A percentile compares a stretch with the other conserved stretches of the same genome.
Evolutionary conservation across 2,113 vertebrate genomes (phyloP).

Genomic region (Anolis carolinensis): DNA sequence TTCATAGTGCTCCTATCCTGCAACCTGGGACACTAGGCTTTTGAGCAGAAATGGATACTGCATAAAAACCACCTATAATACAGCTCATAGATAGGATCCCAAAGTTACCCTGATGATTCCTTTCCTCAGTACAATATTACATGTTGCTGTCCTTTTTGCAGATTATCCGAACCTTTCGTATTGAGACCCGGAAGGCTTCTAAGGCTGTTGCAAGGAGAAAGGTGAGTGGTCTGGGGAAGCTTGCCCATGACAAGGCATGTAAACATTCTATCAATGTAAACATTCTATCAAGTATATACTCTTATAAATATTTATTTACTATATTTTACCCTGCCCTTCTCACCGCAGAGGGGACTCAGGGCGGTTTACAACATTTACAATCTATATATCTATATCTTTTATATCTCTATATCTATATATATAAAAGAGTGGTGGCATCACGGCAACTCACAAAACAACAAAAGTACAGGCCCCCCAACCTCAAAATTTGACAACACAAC

Average conservation of each 20-base stretch:
- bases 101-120: not conserved
- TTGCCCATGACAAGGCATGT: not conserved
- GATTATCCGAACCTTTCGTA: conserved; percentile 94
- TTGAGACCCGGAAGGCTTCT: conserved; percentile 93
- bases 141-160: conserved; percentile 43
- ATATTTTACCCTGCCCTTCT: no score
- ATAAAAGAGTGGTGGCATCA: no score
- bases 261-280: no score
- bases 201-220: conserved; percentile 95
- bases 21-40: not conserved
- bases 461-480: no score
- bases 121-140: not conserved
- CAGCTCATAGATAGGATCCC: not conserved
- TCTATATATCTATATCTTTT: no score
- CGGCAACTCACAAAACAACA: no score
- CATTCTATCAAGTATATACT: no score
- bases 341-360: no score
- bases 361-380: no score
- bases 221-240: conserved; percentile 68
- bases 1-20: not conserved
- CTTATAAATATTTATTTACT: no score
- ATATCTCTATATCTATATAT: no score
- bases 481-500: no score
- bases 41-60: not conserved
- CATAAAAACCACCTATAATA: not conserved